Evolutionary conservation across 2,113 vertebrate species (phyloP), one percentile per base, ranked within the genome.

Genomic region (Cryptotis parvus): DNA sequence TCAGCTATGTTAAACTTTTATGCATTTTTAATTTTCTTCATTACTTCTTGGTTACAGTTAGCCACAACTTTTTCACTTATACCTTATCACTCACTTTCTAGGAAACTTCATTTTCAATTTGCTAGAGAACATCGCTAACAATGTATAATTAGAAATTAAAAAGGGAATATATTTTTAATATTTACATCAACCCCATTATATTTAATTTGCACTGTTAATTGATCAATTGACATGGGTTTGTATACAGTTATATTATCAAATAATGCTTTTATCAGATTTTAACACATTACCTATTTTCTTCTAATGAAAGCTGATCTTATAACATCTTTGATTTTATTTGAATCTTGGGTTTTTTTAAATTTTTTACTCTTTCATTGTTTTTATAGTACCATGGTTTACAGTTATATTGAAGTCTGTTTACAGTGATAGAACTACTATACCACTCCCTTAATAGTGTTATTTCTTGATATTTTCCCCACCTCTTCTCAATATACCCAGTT

Each of bases 271-370:
- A 74, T 4, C 66, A 33, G 1, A 73, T 4, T 90, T 31, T 20
- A 93, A 33, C 35, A 11, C 9, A 82, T 93, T 73, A 37, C 35
- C 12, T 81, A 31, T 55, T 91, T 2, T 73, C 16, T 81, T 91
- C 65, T 87, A 90, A 82, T 88, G 76, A 1, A 78, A 88, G 75
- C 70, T 75, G 1, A 92, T 14, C 4, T 65, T 94, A 35, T 87
- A 52, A 89, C 89, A 69, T 75, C 15, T 33, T 35, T 78, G 41
- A 43, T 65, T 45, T 69, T 1, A 45, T 79, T 93, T 74, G 20
- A 79, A 58, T 82, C 11, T 79, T n/a, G 14, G 14, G 14, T 10
- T 2, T 10, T 49, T 49, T 49, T 49, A 49, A 49, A 49, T 12
- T 12, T 49, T 49, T 9, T 49, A 49, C 16, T 24, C 24, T 58